Percentiles rank a stretch among this genome's conserved stretches.
These are phyloP conservation scores for Hippocampus kuda DNA, from an alignment of 2,797 vertebrate genomes.

Conservation along the genomic window DNA sequence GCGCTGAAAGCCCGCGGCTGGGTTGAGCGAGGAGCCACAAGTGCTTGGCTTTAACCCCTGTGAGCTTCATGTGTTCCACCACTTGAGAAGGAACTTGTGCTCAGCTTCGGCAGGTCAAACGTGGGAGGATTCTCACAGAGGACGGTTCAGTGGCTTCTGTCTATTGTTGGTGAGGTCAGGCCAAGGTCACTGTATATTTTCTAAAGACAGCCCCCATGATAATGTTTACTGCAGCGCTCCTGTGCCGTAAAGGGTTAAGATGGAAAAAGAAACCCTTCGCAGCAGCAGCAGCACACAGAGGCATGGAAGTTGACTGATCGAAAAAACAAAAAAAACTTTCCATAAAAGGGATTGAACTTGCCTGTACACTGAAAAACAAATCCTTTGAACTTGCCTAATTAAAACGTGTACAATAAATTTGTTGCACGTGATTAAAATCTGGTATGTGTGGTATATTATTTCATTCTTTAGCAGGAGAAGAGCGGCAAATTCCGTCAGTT, in stretches of 20 bases:
- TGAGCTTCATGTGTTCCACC: conserved; percentile 51
- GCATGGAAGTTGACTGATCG: background rate
- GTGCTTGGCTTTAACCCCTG: conserved; percentile 55
- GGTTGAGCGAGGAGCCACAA: conserved; percentile 56
- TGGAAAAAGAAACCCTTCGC: background rate
- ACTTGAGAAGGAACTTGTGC: conserved; percentile 41
- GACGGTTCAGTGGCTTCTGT: conserved; percentile 23
- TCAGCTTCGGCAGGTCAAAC: conserved; percentile 32
- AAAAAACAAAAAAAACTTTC: background rate
- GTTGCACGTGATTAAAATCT: too few relatives aligned
- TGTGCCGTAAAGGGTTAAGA: conserved; percentile 14
- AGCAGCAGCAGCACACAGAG: conserved; percentile 5
- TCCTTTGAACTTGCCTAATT: too few relatives aligned
- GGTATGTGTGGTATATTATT: too few relatives aligned
- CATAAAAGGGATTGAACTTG: background rate
- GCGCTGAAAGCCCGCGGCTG: conserved; percentile 49
- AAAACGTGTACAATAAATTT: too few relatives aligned
- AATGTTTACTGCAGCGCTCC: conserved; percentile 24
- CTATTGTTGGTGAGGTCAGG: conserved; percentile 34
- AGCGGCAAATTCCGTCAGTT: too few relatives aligned
- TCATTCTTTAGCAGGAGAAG: too few relatives aligned
- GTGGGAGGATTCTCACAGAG: conserved; percentile 40
- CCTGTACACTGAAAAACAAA: too few relatives aligned
- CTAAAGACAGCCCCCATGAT: conserved; percentile 14
- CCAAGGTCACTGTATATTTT: conserved; percentile 33